Base-by-base conservation (phyloP, 2,888 invertebrate genomes). In the Metellina segmentata region DNA sequence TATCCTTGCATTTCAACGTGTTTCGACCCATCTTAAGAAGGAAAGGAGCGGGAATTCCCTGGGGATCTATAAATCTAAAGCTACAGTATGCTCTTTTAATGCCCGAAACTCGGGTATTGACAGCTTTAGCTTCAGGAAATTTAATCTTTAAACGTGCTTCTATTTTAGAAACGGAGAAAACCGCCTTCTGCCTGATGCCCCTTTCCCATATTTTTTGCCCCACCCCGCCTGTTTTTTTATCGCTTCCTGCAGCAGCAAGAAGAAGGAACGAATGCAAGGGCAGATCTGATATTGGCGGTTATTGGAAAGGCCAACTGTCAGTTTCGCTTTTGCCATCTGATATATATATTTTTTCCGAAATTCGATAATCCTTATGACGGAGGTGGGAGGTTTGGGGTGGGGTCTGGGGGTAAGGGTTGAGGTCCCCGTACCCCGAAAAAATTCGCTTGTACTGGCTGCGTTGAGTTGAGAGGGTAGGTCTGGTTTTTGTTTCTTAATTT, bases 271-370 rank as follows among this genome's bases (percentile, higher is more conserved):
- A 78, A 78, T 53, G 52, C 71, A 6, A 34, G 71, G 86, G 88
- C 69, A 81, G 88, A 81, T 88, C 88, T 88, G 88, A 88, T 88
- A 88, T 88, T 88, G 81, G 88, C 81, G 88, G 88, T 81, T 88
- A 88, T 88, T 88, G 88, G 88, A 88, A 88, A 81, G 77, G 74
- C 81, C 88, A 88, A 88, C 88, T 88, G 88, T 88, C 88, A 88
- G 81, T 81, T 88, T 88, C 81, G 74, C 75, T 88, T 81, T 81
- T 74, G 19, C 72, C 51, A 49, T 81, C 74, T 81, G 81, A 61
- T 61, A 61, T 81, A 88, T 88, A 81, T 88, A 88, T 88, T 88
- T 88, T 74, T 70, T 61, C 69, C 34, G 48, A 88, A 88, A 88
- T 75, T 88, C 88, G 81, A 88, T 88, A 88, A 88, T 88, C 88